These are phyloP conservation scores for Albula glossodonta DNA, from an alignment of 2,113 vertebrate species.

Conservation along the genomic window DNA sequence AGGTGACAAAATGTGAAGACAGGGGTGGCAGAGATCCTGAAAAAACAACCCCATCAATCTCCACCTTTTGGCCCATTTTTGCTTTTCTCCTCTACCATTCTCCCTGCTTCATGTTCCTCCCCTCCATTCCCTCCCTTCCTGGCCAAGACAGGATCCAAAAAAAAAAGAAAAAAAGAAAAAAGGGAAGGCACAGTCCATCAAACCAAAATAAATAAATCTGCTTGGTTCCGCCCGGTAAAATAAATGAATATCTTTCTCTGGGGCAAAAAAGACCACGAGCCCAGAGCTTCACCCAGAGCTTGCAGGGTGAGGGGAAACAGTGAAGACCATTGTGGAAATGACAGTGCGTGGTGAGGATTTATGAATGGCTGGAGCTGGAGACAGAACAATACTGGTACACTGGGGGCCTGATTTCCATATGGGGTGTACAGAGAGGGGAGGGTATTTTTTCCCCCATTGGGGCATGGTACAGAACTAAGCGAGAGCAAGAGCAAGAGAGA, in stretches of 20 bases:
- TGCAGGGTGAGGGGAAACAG: conserved; percentile 55
- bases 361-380: conserved; percentile 65
- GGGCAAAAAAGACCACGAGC: conserved; percentile 11
- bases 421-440: conserved; percentile 42
- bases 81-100: neutral
- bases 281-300: conserved; percentile 51
- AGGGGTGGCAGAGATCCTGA: too few relatives aligned
- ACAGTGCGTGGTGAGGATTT: conserved; percentile 56
- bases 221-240: conserved; percentile 47
- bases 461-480: conserved; percentile 74
- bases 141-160: conserved; percentile 19
- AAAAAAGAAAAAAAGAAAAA: neutral
- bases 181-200: conserved; percentile 38
- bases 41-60: too few relatives aligned
- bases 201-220: conserved; percentile 44
- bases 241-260: conserved; percentile 31
- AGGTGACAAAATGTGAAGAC: neutral
- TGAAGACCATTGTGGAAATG: conserved; percentile 62
- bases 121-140: conserved; percentile 13
- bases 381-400: conserved; percentile 71
- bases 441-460: conserved; percentile 51
- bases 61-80: neutral
- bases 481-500: conserved; percentile 10
- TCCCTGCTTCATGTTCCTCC: neutral
- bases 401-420: conserved; percentile 62